Percentiles rank a stretch among this genome's conserved stretches.
Evolutionary conservation across 2,888 invertebrate species (phyloP).

Genomic region (Drosophila paranaensis): DNA sequence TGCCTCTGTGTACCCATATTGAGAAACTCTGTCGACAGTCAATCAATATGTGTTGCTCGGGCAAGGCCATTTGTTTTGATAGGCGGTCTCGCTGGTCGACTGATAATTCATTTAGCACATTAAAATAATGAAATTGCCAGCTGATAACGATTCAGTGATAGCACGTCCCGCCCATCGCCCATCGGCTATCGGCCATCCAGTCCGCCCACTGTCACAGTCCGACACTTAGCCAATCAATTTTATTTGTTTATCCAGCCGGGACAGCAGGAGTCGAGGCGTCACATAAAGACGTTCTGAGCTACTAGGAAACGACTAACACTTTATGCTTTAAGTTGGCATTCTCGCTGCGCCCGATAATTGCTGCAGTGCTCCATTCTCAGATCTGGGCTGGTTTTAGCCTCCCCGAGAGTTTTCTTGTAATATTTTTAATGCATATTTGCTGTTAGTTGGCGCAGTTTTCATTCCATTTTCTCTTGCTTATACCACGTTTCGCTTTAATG

Average conservation of each 20-base stretch:
- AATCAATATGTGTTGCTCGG: conserved; percentile 40
- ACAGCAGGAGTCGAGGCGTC: not conserved
- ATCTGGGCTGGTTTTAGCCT: conserved; percentile 6
- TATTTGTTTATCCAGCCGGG: conserved; percentile 58
- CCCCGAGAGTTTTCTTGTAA: conserved; percentile 34
- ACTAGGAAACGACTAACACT: conserved; percentile 12
- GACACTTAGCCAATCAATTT: conserved; percentile 70
- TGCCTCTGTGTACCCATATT: not conserved
- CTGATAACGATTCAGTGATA: conserved; percentile 67
- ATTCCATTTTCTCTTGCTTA: conserved; percentile 49
- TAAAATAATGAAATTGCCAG: conserved; percentile 75
- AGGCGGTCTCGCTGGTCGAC: conserved; percentile 21
- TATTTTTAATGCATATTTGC: conserved; percentile 76
- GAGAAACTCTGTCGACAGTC: conserved; percentile 11
- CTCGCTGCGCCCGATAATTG: conserved; percentile 51
- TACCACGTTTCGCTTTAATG: conserved; percentile 54
- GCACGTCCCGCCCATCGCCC: not conserved
- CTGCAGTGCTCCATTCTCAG: conserved; percentile 32
- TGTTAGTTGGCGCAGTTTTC: conserved; percentile 56
- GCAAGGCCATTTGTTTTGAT: conserved; percentile 49
- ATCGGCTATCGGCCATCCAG: not conserved
- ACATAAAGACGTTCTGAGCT: conserved; percentile 40
- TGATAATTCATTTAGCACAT: conserved; percentile 69
- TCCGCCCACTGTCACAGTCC: conserved; percentile 43
- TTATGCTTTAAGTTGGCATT: conserved; percentile 56